Percentiles rank a stretch among this genome's conserved stretches.
These are phyloP conservation scores for Porites rus DNA, from an alignment of 92 coral and sea anemone species.

Conservation along the genomic window DNA sequence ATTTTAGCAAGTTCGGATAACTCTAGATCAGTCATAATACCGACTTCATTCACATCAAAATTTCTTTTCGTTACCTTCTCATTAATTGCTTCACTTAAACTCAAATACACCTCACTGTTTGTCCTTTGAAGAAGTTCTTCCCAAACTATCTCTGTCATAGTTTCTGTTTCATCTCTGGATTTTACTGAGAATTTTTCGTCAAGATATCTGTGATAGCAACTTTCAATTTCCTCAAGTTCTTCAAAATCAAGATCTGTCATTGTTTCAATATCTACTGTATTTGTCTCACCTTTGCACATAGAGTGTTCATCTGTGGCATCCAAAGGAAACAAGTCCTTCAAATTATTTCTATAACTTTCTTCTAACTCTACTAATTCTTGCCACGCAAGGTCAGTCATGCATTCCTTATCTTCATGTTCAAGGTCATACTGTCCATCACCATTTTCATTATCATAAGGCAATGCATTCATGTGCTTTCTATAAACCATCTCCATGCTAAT, in stretches of 20 bases:
- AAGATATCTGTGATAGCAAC: slow-evolving; percentile 4
- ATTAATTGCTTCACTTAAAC: slow-evolving; percentile 21
- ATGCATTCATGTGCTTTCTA: slow-evolving; percentile 16
- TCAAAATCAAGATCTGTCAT: slow-evolving; percentile 66
- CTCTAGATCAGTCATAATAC: slow-evolving; percentile 64
- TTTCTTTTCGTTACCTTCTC: slow-evolving; percentile 16
- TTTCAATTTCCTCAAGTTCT: slow-evolving; percentile 48
- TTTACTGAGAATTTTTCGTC: background rate
- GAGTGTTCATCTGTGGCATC: background rate
- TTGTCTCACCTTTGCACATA: slow-evolving; percentile 39
- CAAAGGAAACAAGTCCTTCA: slow-evolving; percentile 10
- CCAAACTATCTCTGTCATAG: slow-evolving; percentile 40
- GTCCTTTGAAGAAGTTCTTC: slow-evolving; percentile 36
- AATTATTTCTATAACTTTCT: slow-evolving; percentile 43
- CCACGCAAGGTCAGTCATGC: slow-evolving; percentile 74
- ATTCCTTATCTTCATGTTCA: slow-evolving; percentile 19
- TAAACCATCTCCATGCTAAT: slow-evolving; percentile 52
- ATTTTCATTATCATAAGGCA: background rate
- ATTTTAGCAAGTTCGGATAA: slow-evolving; percentile 67
- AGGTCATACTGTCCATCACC: background rate
- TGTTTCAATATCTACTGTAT: slow-evolving; percentile 47
- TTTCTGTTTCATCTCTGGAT: slow-evolving; percentile 8
- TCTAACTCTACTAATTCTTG: slow-evolving; percentile 56
- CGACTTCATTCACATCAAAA: slow-evolving; percentile 5
- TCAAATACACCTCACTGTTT: slow-evolving; percentile 12